phyloP scores from a whole-genome alignment of 2,888 invertebrate genomes.

The Tachina grossa region DNA sequence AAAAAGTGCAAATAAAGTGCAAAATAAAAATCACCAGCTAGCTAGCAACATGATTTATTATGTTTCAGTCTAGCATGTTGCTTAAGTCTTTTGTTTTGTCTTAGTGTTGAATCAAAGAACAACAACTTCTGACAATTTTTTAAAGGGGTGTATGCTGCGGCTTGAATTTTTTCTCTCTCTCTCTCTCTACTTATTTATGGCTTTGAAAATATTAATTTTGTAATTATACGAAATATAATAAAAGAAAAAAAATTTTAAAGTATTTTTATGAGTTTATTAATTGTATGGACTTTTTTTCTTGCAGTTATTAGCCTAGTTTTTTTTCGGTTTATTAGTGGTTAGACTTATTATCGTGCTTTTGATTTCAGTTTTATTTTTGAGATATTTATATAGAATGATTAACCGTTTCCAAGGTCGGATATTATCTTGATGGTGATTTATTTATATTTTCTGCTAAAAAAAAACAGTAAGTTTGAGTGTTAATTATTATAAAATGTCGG shows the following conservation, averaged over 20 bases:
- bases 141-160: slow-evolving; percentile 17
- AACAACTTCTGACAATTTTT: slow-evolving; percentile 11
- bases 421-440: slow-evolving; percentile 3
- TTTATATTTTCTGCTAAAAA: background rate
- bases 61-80: slow-evolving; percentile 45
- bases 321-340: slow-evolving; percentile 4
- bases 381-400: background rate
- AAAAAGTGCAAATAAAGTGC: background rate
- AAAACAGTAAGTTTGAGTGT: background rate
- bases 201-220: slow-evolving; percentile 16
- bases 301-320: slow-evolving; percentile 27
- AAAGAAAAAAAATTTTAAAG: background rate
- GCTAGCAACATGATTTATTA: slow-evolving; percentile 12
- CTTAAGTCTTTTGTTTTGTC: slow-evolving; percentile 64
- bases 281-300: too few species aligned
- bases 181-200: slow-evolving; percentile 8
- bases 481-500: background rate
- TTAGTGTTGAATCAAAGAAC: background rate
- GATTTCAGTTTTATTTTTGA: background rate
- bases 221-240: slow-evolving; percentile 14
- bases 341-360: slow-evolving; percentile 18
- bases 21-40: background rate
- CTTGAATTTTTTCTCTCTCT: slow-evolving; percentile 10
- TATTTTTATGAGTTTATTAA: too few species aligned
- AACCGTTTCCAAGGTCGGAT: slow-evolving; percentile 9